Evolutionary conservation across 2,797 vertebrate species (phyloP).

Genomic region (Malurus leucopterus): DNA sequence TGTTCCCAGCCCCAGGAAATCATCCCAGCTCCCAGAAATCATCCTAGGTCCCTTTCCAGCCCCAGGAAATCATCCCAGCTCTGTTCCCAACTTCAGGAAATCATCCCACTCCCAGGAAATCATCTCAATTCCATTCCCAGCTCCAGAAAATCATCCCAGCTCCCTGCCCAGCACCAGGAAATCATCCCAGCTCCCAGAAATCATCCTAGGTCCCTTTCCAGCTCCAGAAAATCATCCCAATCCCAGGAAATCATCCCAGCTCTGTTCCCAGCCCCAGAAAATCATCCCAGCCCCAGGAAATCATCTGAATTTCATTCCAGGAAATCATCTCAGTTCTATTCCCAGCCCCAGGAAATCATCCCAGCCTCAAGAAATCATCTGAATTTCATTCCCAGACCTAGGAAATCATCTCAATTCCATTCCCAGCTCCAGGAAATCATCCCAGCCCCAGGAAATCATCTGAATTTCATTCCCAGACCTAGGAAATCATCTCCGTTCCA

Average conservation of each 20-base stretch:
- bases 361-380: no score
- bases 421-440: background rate
- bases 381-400: no score
- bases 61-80: background rate
- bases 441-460: background rate
- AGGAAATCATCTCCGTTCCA: no score
- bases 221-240: background rate
- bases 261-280: no score
- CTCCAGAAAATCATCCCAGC: background rate
- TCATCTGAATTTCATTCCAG: no score
- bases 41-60: background rate
- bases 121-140: background rate
- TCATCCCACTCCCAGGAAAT: background rate
- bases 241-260: no score
- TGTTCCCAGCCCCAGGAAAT: background rate
- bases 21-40: background rate
- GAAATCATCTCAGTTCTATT: no score
- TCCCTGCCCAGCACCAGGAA: no score
- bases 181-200: background rate
- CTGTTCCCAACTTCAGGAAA: background rate
- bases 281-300: no score
- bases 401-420: background rate
- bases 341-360: no score
- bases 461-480: background rate
- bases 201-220: no score